Percentiles rank a stretch among this genome's conserved stretches.
phyloP scores from a whole-genome alignment of 2,797 vertebrate genomes.

The Manis pentadactyla region DNA sequence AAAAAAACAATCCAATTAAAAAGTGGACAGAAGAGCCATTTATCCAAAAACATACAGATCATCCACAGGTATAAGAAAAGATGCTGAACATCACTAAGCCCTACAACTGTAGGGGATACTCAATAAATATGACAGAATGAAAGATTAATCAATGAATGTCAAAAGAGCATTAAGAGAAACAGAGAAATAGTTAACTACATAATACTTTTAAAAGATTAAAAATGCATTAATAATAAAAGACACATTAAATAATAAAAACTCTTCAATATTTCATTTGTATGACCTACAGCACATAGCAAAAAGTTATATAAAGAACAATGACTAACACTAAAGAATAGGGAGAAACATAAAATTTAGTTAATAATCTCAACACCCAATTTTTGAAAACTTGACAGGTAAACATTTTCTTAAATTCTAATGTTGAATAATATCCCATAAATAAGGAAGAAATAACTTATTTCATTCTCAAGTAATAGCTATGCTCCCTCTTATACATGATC shows the following conservation, averaged over 20 bases:
- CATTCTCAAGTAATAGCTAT: background rate
- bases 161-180: background rate
- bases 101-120: background rate
- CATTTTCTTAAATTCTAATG: background rate
- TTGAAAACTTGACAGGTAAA: background rate
- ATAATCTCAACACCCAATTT: background rate
- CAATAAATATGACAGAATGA: background rate
- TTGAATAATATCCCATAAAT: background rate
- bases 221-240: background rate
- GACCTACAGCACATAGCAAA: background rate
- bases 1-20: background rate
- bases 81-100: background rate
- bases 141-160: background rate
- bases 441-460: background rate
- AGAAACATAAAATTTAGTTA: background rate
- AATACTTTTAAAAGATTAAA: constrained; percentile 8
- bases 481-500: background rate
- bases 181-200: background rate
- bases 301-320: background rate
- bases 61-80: background rate
- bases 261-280: background rate
- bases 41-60: background rate
- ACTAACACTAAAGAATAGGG: background rate
- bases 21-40: background rate
- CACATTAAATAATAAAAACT: background rate